Conservation (phyloP, 2,797 vertebrate species). For the Odontamblyopus lacepedii region DNA sequence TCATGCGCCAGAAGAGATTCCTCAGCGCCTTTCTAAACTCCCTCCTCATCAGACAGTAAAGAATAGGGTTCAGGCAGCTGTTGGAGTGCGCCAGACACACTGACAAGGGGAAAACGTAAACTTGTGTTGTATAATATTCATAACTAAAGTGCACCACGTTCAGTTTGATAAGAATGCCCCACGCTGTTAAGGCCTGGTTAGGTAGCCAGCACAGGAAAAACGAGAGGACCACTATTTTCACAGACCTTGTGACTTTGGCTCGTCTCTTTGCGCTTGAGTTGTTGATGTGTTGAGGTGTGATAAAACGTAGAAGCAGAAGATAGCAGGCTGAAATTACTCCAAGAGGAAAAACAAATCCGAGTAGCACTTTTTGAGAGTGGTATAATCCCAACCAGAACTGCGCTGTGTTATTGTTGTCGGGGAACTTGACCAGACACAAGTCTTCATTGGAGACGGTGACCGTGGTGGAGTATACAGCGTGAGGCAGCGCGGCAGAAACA, state of each 20-base stretch:
- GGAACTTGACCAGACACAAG: slow-evolving; percentile 91
- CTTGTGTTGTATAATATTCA: slow-evolving; percentile 91
- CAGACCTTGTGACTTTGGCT: slow-evolving; percentile 91
- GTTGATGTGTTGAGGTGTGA: slow-evolving; percentile 82
- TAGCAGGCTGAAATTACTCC: slow-evolving; percentile 86
- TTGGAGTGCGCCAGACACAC: slow-evolving; percentile 96
- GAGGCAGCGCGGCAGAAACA: slow-evolving; percentile 85
- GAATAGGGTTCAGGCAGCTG: slow-evolving; percentile 94
- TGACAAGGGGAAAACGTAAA: slow-evolving; percentile 90
- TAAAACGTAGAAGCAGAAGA: slow-evolving; percentile 87
- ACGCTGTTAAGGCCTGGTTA: slow-evolving; percentile 92
- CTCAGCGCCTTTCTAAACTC: slow-evolving; percentile 93
- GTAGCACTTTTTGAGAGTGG: slow-evolving; percentile 90
- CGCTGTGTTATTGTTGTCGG: slow-evolving; percentile 76
- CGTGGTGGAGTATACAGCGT: slow-evolving; percentile 90
- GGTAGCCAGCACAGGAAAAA: slow-evolving; percentile 98
- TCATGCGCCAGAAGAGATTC: slow-evolving; percentile 87
- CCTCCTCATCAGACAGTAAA: slow-evolving; percentile 93
- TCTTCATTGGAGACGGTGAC: slow-evolving; percentile 85
- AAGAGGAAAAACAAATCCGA: slow-evolving; percentile 89
- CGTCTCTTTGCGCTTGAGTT: slow-evolving; percentile 83
- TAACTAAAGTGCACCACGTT: slow-evolving; percentile 89
- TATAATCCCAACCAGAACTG: slow-evolving; percentile 94
- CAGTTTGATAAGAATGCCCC: slow-evolving; percentile 94
- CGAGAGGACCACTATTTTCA: slow-evolving; percentile 91